A percentile compares a stretch with the other conserved stretches of the same genome.
Evolutionary conservation across 1,140 invertebrate genomes (phyloP).

Genomic region (Zaprionus vittiger): DNA sequence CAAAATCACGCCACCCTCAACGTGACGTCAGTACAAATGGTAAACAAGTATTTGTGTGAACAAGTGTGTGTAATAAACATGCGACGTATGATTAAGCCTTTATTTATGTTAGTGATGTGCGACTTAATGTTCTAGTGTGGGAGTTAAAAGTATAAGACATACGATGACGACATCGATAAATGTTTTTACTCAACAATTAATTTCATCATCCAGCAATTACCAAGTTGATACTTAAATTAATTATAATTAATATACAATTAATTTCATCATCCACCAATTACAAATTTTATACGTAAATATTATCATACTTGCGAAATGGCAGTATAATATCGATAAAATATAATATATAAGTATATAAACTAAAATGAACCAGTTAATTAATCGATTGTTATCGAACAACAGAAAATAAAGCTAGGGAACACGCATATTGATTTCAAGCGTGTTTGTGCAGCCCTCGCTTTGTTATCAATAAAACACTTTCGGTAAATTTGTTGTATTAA

Average conservation of each 20-base stretch:
- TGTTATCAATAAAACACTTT: slow-evolving; percentile 14
- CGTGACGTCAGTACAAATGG: slow-evolving; percentile 32
- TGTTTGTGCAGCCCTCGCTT: slow-evolving; percentile 20
- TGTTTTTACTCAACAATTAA: background rate
- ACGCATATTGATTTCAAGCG: slow-evolving; percentile 12
- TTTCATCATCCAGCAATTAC: background rate
- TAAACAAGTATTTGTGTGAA: background rate
- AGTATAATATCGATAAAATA: background rate
- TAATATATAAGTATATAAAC: background rate
- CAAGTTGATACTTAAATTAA: background rate
- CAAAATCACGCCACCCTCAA: slow-evolving; percentile 39
- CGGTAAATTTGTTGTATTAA: background rate
- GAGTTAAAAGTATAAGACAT: background rate
- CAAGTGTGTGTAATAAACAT: background rate
- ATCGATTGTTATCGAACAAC: slow-evolving; percentile 1
- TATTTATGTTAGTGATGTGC: background rate
- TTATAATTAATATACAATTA: background rate
- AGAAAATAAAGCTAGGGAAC: background rate
- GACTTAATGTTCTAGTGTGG: background rate
- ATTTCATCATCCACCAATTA: background rate
- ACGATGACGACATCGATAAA: background rate
- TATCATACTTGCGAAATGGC: background rate
- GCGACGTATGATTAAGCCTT: background rate
- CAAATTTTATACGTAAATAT: background rate
- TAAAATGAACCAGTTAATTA: background rate